Base-by-base conservation (phyloP, 2,797 vertebrate species). In the Melanotaenia pygmaea region DNA sequence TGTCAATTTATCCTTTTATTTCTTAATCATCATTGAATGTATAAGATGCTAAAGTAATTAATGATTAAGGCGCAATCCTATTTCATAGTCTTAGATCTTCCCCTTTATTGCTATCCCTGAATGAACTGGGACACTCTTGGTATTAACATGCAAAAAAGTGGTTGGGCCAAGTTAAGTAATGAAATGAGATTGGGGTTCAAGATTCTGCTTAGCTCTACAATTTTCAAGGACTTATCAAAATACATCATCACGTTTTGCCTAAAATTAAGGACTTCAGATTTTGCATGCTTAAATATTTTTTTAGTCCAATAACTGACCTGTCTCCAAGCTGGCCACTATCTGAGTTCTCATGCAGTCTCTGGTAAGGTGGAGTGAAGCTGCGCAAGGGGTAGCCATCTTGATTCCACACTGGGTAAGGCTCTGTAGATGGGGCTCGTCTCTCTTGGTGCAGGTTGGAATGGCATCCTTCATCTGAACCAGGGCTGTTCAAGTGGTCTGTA, bases 301-400 rank as follows among this genome's bases (percentile, higher is more conserved):
- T 28, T 28, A 28, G 28, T 40, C 34, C 4, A 84, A 14, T 26
- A 66, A 72, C 93, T 88, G 77, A 98, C 97, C 96, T 94, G 85
- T 94, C 91, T 13, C 95, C 96, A 72, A 92, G 72, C 50, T 93
- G 93, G 43, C 94, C 93, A 81, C 93, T 37, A n/a, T 95, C 90
- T 7, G 93, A 67, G 70, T 13, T 86, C 76, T 98, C 97, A 1
- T 94, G 84, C 38, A 95, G 95, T 72, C 97, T 96, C 64, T 95
- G 96, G 82, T 96, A 97, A 5, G 97, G 93, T 56, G 97, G 91
- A 9, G 96, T 94, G 72, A 97, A 98, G 64, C 95, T 96, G 86
- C 98, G 97, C 77, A 93, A 72, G 0, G 97, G 75, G 83, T 96
- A 99, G 77, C 94, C 94, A 82, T 99, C 98, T 63, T 96, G 97